Base-by-base conservation (phyloP, 2,888 invertebrate genomes). In the Julus scanicus region DNA sequence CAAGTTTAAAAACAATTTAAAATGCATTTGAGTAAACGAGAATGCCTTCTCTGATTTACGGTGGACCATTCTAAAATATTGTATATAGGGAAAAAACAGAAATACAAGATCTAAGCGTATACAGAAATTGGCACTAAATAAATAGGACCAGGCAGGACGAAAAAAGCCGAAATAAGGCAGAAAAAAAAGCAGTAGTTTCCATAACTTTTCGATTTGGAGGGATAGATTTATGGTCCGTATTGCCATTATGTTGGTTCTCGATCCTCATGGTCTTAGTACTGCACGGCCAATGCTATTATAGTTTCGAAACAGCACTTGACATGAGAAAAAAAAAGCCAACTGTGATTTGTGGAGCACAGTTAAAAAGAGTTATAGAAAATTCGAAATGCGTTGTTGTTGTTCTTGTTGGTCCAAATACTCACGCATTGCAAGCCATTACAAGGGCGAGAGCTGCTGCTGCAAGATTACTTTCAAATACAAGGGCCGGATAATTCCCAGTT, bases 211-310 rank as follows among this genome's bases (percentile, higher is more conserved):
- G 83, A 83, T 83, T 39, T 83, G 13, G 83, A 83, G 53, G 53
- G 83, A 83, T 39, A 83, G 83, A 83, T 83, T 83, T 83, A 83
- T 39, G 83, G 83, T 83, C n/a, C 29, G 83, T 83, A 83, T 83
- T 83, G 83, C 39, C 83, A 83, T 83, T 83, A 15, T 83, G 83
- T 11, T 39, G 83, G 83, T 39, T 83, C 39, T 83, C 53, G 13
- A 53, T 53, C 53, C 53, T 53, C 53, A 44, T 11, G 53, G 53
- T 15, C 53, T 44, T n/a, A n/a, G n/a, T 44, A 44, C 44, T 53
- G 11, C 15, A 53, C 53, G 53, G 15, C 53, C 53, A 53, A 53
- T 53, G 53, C 53, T 53, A 15, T 9, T 15, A 53, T 53, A 53
- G 53, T 53, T 53, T 53, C 53, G 13, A 53, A 53, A 53, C 53